Conservation (phyloP, 2,888 invertebrate species). For the Hydroisotoma schaefferi region DNA sequence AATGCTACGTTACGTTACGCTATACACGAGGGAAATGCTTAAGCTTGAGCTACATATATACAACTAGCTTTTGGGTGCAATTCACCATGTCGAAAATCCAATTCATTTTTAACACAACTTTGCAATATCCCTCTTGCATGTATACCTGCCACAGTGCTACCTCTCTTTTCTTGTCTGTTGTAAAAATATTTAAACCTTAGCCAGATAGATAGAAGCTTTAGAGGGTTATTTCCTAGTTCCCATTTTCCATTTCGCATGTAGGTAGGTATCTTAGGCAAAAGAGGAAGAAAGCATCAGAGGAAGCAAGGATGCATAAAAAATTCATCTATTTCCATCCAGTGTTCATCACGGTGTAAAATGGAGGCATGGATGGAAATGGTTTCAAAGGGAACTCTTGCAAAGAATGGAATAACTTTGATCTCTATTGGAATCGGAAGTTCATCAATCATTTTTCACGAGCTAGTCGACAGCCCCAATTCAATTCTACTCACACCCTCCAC, state of each 20-base stretch:
- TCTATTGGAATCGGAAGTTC: constrained; percentile 49
- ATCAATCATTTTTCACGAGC: constrained; percentile 45
- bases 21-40: too few relatives aligned
- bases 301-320: constrained; percentile 29
- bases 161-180: too few relatives aligned
- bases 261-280: too few relatives aligned
- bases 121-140: not conserved
- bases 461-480: constrained; percentile 35
- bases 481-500: not conserved
- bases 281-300: constrained; percentile 7
- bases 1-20: too few relatives aligned
- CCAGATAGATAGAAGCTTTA: too few relatives aligned
- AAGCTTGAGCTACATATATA: too few relatives aligned
- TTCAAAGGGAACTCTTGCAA: not conserved
- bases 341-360: constrained; percentile 1
- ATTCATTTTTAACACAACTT: constrained; percentile 16
- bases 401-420: constrained; percentile 46
- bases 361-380: constrained; percentile 15
- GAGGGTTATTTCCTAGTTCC: too few relatives aligned
- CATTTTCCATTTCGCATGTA: too few relatives aligned
- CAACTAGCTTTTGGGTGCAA: constrained; percentile 8
- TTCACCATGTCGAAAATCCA: constrained; percentile 12
- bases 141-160: too few relatives aligned
- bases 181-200: not conserved
- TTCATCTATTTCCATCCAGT: constrained; percentile 20